Evolutionary conservation across 2,888 invertebrate genomes (phyloP).

Genomic region (Eupeodes luniger): DNA sequence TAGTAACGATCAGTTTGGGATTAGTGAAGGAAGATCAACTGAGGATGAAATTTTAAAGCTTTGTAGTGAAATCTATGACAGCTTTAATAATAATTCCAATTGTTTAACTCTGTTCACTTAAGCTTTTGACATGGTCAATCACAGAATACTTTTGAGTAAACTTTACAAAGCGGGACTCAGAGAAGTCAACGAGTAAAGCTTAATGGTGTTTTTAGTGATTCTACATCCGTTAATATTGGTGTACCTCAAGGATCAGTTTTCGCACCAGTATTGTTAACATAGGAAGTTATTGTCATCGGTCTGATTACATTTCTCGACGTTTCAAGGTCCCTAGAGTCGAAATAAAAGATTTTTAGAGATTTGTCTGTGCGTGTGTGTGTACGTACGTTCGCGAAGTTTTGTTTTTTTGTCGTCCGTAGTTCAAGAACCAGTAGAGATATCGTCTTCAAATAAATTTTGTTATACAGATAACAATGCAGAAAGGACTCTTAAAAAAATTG

Average conservation of each 20-base stretch:
- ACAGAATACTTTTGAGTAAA: neutral
- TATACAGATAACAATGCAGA: too few species aligned
- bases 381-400: too few species aligned
- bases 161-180: neutral
- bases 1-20: constrained; percentile 1
- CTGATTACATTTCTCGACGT: too few species aligned
- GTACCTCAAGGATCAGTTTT: neutral
- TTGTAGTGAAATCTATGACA: constrained; percentile 18
- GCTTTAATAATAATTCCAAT: neutral
- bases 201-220: neutral
- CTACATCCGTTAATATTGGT: neutral
- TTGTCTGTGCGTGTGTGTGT: too few species aligned
- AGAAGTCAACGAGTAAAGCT: neutral
- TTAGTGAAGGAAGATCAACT: constrained; percentile 8
- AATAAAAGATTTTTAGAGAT: too few species aligned
- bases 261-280: neutral
- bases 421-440: too few species aligned
- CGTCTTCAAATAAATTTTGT: too few species aligned
- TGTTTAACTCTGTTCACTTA: constrained; percentile 1
- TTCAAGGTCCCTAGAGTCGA: too few species aligned
- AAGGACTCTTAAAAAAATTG: too few species aligned
- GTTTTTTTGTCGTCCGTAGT: too few species aligned
- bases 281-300: too few species aligned
- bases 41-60: constrained; percentile 7
- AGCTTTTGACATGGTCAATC: neutral